These are phyloP conservation scores for Agrilus planipennis DNA, from an alignment of 1,140 invertebrate genomes.

Conservation along the genomic window DNA sequence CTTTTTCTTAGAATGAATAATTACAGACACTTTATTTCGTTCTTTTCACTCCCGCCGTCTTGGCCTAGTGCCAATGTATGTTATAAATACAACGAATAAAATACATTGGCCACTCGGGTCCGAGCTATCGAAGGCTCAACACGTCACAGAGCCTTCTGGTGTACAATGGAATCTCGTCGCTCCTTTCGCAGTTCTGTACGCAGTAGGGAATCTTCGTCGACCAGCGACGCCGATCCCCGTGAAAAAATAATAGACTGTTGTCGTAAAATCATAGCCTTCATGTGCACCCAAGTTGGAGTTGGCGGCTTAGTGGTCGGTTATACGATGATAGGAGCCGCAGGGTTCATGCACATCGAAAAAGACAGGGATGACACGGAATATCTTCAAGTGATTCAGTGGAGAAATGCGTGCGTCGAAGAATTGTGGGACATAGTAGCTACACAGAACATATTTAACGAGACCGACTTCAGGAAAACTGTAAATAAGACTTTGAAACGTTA, in stretches of 20 bases:
- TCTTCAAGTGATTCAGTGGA: slow-evolving; percentile 35
- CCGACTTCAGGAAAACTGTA: slow-evolving; percentile 54
- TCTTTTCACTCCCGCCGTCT: too few relatives aligned
- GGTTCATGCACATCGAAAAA: slow-evolving; percentile 79
- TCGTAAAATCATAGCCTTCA: slow-evolving; percentile 73
- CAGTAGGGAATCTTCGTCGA: slow-evolving; percentile 49
- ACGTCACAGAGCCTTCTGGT: too few relatives aligned
- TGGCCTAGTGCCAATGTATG: too few relatives aligned
- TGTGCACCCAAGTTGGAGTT: slow-evolving; percentile 91
- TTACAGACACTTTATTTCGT: too few relatives aligned
- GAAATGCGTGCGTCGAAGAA: slow-evolving; percentile 43
- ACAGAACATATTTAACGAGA: slow-evolving; percentile 65
- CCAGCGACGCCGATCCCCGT: slow-evolving; percentile 48
- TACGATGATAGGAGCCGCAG: slow-evolving; percentile 85
- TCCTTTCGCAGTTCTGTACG: slow-evolving; percentile 40
- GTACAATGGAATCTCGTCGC: too few relatives aligned
- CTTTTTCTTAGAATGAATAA: too few relatives aligned
- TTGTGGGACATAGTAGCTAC: slow-evolving; percentile 63
- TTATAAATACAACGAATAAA: too few relatives aligned
- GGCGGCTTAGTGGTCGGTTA: slow-evolving; percentile 90
- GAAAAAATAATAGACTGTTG: slow-evolving; percentile 71
- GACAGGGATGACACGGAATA: slow-evolving; percentile 39
- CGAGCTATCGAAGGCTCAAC: too few relatives aligned
- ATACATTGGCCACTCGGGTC: too few relatives aligned
- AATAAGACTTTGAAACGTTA: slow-evolving; percentile 55